Base-by-base conservation (phyloP, 2,888 invertebrate species). In the Drosophila helvetica region DNA sequence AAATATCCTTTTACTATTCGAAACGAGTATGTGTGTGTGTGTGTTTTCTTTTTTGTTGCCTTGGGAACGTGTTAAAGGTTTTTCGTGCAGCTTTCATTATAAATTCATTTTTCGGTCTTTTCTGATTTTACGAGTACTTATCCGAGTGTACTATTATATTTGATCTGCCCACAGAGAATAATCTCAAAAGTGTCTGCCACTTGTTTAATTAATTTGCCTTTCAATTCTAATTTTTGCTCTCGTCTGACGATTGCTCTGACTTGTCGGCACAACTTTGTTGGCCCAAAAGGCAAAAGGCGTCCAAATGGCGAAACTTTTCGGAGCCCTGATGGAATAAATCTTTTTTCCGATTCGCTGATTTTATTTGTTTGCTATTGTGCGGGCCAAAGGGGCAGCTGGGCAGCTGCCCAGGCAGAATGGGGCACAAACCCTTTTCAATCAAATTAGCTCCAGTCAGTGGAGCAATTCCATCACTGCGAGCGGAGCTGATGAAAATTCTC, bases 361-460 rank as follows among this genome's bases (percentile, higher is more conserved):
- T 86, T 73, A 79, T 86, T 75, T 71, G 72, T 79, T 80, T 79
- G 78, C 47, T 45, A 22, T 38, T 59, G 60, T 30, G 12, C 7
- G n/a, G 12, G 33, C 47, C 9, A 43, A n/a, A 27, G 7, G 17
- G 25, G 17, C 9, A n/a, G 22, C 12, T 17, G 22, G 47, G 19
- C 17, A 22, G n/a, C n/a, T n/a, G n/a, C 22, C 0, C 4, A 25
- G 51, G 12, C 50, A 12, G 38, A 53, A 27, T 53, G 57, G 8
- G 18, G 33, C 22, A 53, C 42, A 56, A 81, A 82, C 84, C 81
- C 77, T 84, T 80, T 84, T 82, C 86, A 82, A 82, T 86, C 87
- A 86, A 84, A 84, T 82, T 78, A 74, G 74, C 65, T 48, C 43
- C 63, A 64, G 60, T 53, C 60, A 74, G 63, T 57, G 58, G 62